A percentile compares a stretch with the other conserved stretches of the same genome.
phyloP scores from a whole-genome alignment of 2,113 vertebrate genomes.

The Ranitomeya variabilis region DNA sequence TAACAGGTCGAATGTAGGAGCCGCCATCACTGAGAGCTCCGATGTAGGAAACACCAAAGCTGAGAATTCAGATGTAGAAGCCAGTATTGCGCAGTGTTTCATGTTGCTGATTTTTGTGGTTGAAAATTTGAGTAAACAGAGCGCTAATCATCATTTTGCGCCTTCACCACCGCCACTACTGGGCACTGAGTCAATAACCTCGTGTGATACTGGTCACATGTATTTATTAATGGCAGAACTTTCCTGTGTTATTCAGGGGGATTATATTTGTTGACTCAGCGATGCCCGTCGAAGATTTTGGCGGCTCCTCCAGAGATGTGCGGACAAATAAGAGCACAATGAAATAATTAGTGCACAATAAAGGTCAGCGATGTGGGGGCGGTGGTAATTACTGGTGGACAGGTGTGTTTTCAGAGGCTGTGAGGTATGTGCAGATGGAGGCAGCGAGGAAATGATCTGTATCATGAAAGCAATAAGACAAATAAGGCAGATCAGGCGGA shows the following conservation, averaged over 20 bases:
- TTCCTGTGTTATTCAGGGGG: not conserved
- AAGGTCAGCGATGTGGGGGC: constrained; percentile 46
- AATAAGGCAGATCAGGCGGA: not conserved
- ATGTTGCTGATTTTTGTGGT: not conserved
- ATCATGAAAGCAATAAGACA: constrained; percentile 16
- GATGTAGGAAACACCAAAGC: too few species aligned
- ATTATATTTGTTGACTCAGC: constrained; percentile 35
- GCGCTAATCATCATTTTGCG: not conserved
- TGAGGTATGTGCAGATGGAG: constrained; percentile 46
- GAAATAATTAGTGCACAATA: constrained; percentile 55
- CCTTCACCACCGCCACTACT: not conserved
- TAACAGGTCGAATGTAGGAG: too few species aligned
- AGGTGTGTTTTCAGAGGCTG: constrained; percentile 51
- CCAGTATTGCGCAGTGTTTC: not conserved
- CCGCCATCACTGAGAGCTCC: not conserved
- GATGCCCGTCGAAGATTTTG: not conserved
- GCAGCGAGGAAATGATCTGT: constrained; percentile 15
- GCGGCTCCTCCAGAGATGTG: constrained; percentile 7
- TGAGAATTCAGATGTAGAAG: not conserved
- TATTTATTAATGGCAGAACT: constrained; percentile 19
- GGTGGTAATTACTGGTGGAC: constrained; percentile 4
- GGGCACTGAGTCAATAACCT: not conserved
- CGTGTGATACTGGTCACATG: not conserved
- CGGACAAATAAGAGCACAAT: constrained; percentile 43
- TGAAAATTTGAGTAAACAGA: not conserved